phyloP scores from a whole-genome alignment of 2,888 invertebrate species.

The Agrotis exclamationis region DNA sequence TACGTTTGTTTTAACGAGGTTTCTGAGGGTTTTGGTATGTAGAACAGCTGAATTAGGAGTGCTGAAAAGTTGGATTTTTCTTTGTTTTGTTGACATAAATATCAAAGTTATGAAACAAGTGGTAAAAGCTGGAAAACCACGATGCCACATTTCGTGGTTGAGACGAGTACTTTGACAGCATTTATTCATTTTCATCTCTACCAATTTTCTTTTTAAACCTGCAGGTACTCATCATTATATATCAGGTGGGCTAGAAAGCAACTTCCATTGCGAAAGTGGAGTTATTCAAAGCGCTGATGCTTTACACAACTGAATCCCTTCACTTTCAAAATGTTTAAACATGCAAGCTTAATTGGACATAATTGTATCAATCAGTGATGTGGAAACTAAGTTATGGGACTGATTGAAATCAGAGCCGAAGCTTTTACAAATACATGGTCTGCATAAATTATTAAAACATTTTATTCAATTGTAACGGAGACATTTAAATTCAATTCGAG shows the following conservation, averaged over 20 bases:
- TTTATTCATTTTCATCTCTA: too few species aligned
- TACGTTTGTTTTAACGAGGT: conserved; percentile 66
- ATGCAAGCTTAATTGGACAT: conserved; percentile 6
- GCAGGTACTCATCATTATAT: neutral
- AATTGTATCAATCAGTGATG: neutral
- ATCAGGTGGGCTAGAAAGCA: neutral
- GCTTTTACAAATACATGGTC: conserved; percentile 3
- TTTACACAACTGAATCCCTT: conserved; percentile 6
- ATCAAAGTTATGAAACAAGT: neutral
- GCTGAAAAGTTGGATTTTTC: conserved; percentile 24
- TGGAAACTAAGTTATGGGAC: neutral
- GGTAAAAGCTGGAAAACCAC: too few species aligned
- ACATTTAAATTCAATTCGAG: conserved; percentile 38
- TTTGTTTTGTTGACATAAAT: neutral
- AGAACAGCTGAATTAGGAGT: conserved; percentile 41
- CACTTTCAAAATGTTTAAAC: conserved; percentile 5
- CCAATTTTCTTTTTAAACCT: too few species aligned
- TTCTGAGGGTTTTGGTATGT: conserved; percentile 59
- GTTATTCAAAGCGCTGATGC: neutral
- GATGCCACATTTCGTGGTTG: too few species aligned
- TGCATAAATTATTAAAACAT: conserved; percentile 5
- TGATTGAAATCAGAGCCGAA: neutral
- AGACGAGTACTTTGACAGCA: too few species aligned
- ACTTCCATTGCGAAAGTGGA: neutral
- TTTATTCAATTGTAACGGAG: conserved; percentile 1